phyloP scores from a whole-genome alignment of 2,888 invertebrate species.

The Hirtodrosophila duncani region DNA sequence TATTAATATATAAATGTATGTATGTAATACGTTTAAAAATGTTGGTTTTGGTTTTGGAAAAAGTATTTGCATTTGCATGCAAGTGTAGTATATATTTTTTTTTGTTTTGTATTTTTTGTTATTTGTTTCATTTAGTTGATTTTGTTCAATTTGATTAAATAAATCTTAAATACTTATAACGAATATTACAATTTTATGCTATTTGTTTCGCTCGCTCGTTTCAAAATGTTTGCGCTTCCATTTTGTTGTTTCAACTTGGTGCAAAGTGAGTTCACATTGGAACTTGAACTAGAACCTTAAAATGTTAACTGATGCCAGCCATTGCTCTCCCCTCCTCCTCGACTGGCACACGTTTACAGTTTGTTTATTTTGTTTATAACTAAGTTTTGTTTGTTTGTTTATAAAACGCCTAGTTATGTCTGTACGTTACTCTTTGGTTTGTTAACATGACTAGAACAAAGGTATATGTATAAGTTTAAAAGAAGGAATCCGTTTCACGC shows the following conservation, averaged over 20 bases:
- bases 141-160: constrained; percentile 62
- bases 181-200: constrained; percentile 62
- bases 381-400: constrained; percentile 33
- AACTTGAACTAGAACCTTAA: no score
- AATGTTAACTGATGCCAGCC: constrained; percentile 2
- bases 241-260: no score
- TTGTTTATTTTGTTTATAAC: constrained; percentile 53
- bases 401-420: constrained; percentile 6
- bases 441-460: constrained; percentile 71
- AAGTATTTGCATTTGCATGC: constrained; percentile 59
- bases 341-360: background rate
- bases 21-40: constrained; percentile 72
- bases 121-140: constrained; percentile 19
- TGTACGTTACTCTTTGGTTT: constrained; percentile 48
- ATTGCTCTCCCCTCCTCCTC: background rate
- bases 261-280: no score
- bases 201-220: constrained; percentile 51
- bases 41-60: constrained; percentile 48
- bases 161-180: constrained; percentile 52
- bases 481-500: constrained; percentile 66
- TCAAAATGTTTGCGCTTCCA: no score
- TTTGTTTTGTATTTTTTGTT: constrained; percentile 22
- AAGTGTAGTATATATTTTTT: constrained; percentile 14
- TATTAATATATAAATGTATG: constrained; percentile 44
- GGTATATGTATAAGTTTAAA: no score